Base-by-base conservation (phyloP, 2,797 vertebrate genomes). In the Passerculus sandwichensis region DNA sequence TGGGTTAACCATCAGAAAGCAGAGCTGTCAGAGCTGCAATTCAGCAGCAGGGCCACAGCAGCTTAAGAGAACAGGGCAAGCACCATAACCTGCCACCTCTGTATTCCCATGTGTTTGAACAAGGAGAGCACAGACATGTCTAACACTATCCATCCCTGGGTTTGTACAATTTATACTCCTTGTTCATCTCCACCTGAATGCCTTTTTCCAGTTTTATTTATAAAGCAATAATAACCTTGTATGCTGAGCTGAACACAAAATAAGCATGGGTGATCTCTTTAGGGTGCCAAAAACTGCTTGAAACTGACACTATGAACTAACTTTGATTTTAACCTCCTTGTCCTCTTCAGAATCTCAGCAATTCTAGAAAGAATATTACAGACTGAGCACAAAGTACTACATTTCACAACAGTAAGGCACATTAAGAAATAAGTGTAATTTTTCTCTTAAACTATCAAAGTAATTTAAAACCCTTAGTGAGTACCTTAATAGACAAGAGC, bases 381-480 rank as follows among this genome's bases (percentile, higher is more conserved):
- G 56, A 70, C 19, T 0, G 1, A 73, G 21, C 45, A 66, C 70
- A 61, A 82, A 92, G 85, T n/a, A 57, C 30, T 57, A 85, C 64
- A 75, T 91, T 84, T 93, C 42, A 18, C 77, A 88, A 91, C 32
- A 88, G 64, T 34, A 74, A 78, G 40, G 81, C 47, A 91, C 13
- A 48, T 29, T 61, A 77, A 47, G 71, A 94, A 94, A 83, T 92
- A 92, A 83, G 26, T 0, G 1, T 48, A 84, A 76, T 93, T 91
- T 92, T 90, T 83, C 59, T 70, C 76, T 94, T 92, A 94, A 93
- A 81, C 69, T 93, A 84, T 36, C 81, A 54, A 94, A 94, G 92
- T 89, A 95, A 97, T 96, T 94, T 96, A 96, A 97, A 94, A 85
- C 62, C 83, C 65, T 85, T 85, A 66, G 77, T 69, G 78, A 94